Conservation (phyloP, 1,140 invertebrate species). For the Drosophila oshimai region DNA sequence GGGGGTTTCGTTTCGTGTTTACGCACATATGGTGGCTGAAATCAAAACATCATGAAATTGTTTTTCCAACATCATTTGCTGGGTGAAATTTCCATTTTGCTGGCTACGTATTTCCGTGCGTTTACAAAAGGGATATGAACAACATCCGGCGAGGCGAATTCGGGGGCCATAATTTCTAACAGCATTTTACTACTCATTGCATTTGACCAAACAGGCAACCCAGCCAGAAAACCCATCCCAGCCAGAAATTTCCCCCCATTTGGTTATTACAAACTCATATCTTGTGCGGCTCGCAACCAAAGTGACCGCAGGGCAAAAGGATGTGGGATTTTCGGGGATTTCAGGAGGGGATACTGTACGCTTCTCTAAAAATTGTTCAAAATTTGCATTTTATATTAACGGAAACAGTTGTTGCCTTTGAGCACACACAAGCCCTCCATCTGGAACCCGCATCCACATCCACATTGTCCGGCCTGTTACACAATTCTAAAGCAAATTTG, state of each 20-base stretch:
- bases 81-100: constrained; percentile 57
- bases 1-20: constrained; percentile 27
- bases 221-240: constrained; percentile 4
- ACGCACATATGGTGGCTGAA: constrained; percentile 67
- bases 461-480: constrained; percentile 43
- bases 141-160: constrained; percentile 74
- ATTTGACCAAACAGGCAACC: constrained; percentile 61
- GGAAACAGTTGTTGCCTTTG: constrained; percentile 80
- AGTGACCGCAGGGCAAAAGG: constrained; percentile 64
- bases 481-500: constrained; percentile 79
- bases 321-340: constrained; percentile 16
- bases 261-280: constrained; percentile 80
- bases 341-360: constrained; percentile 27
- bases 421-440: constrained; percentile 50
- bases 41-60: constrained; percentile 80
- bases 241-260: constrained; percentile 61
- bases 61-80: constrained; percentile 73
- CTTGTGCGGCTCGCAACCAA: constrained; percentile 60
- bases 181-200: constrained; percentile 80
- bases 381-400: constrained; percentile 82
- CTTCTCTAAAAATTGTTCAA: constrained; percentile 70
- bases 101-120: constrained; percentile 66
- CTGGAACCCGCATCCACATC: constrained; percentile 17
- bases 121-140: constrained; percentile 79
- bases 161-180: constrained; percentile 71